Percentiles rank a stretch among this genome's conserved stretches.
Conservation (phyloP, 2,888 invertebrate genomes). For the Caenorhabditis sp. region DNA sequence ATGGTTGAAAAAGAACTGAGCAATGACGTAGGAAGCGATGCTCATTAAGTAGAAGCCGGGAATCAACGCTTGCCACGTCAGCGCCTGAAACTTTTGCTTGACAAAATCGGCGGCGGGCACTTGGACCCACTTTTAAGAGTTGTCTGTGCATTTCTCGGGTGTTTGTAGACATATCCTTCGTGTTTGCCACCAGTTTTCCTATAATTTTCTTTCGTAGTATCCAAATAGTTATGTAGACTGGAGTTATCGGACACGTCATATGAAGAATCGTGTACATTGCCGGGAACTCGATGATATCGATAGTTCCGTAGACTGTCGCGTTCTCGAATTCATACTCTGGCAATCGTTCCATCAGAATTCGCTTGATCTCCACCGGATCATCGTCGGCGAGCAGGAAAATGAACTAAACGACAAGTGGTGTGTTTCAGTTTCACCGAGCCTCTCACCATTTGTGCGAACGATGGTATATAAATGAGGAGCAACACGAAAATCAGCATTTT, state of each 20-base stretch:
- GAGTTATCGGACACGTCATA: conserved; percentile 55
- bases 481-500: conserved; percentile 23
- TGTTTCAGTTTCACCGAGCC: too few species aligned
- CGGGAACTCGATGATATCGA: conserved; percentile 44
- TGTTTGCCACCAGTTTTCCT: conserved; percentile 15
- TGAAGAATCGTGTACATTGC: conserved; percentile 56
- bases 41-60: conserved; percentile 42
- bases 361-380: conserved; percentile 35
- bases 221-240: conserved; percentile 46
- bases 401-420: too few species aligned
- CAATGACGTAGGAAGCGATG: conserved; percentile 25
- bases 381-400: conserved; percentile 46
- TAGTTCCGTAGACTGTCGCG: conserved; percentile 42
- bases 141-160: conserved; percentile 51
- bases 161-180: conserved; percentile 38
- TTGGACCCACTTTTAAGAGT: conserved; percentile 42
- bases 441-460: conserved; percentile 21
- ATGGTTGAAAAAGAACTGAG: conserved; percentile 37
- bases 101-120: too few species aligned
- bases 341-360: conserved; percentile 33
- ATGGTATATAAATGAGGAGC: conserved; percentile 39
- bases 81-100: too few species aligned
- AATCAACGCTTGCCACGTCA: conserved; percentile 44
- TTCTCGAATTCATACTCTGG: conserved; percentile 50
- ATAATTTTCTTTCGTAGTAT: conserved; percentile 47